These are phyloP conservation scores for Tragopan temminckii DNA, from an alignment of 2,797 vertebrate species.

Conservation along the genomic window DNA sequence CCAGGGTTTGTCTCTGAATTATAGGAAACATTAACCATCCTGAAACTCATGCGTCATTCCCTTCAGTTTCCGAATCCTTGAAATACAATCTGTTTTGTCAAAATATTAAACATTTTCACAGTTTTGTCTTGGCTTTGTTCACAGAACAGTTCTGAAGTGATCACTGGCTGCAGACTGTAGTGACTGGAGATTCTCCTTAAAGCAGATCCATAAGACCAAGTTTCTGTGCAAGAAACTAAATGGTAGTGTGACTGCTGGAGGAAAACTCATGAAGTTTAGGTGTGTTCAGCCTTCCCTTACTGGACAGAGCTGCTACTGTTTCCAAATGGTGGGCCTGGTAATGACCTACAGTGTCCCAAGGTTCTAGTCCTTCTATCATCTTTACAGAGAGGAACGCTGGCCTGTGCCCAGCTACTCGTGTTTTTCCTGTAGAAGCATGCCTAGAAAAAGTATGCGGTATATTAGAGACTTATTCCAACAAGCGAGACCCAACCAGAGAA, in stretches of 20 bases:
- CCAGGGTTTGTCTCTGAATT: background rate
- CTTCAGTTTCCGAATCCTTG: background rate
- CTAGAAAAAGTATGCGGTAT: background rate
- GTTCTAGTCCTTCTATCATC: background rate
- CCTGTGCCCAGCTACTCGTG: background rate
- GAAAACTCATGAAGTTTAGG: background rate
- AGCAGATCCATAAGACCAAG: background rate
- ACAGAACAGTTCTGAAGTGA: background rate
- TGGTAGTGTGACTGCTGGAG: background rate
- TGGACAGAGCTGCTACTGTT: background rate
- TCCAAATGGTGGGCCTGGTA: background rate
- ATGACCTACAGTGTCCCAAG: background rate
- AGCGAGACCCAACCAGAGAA: background rate
- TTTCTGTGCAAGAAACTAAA: background rate
- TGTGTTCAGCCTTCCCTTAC: background rate
- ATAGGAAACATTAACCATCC: background rate
- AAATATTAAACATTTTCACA: background rate
- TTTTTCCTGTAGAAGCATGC: background rate
- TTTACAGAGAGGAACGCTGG: background rate
- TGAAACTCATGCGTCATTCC: background rate
- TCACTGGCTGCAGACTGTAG: background rate
- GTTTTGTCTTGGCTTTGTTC: background rate
- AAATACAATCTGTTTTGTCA: background rate
- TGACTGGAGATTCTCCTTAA: background rate
- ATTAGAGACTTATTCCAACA: background rate